Percentiles rank a stretch among this genome's conserved stretches.
Evolutionary conservation across 2,888 invertebrate genomes (phyloP).

Genomic region (Rotaria socialis): DNA sequence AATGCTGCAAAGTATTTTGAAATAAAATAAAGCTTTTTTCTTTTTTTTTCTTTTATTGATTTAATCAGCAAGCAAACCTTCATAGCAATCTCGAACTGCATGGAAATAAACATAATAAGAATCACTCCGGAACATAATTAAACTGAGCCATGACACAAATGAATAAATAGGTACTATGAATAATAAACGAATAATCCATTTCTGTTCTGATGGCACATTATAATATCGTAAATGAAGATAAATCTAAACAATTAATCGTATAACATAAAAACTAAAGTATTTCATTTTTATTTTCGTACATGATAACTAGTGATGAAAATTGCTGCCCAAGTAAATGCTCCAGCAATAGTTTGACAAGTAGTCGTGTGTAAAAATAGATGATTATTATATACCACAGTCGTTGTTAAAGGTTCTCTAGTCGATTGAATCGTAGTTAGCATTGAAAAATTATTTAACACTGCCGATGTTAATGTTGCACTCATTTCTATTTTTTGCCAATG

Average conservation of each 20-base stretch:
- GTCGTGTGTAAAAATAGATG: conserved; percentile 81
- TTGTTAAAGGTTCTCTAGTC: not conserved
- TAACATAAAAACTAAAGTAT: not conserved
- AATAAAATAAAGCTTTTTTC: too few relatives aligned
- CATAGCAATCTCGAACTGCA: conserved; percentile 97
- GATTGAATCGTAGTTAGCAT: not conserved
- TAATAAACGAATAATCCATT: conserved; percentile 96
- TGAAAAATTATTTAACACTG: not conserved
- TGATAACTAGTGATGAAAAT: conserved; percentile 94
- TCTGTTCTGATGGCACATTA: conserved; percentile 94
- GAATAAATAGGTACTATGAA: conserved; percentile 99
- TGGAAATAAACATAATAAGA: conserved; percentile 98
- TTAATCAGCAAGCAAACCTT: conserved; percentile 67
- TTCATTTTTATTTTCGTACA: conserved; percentile 64
- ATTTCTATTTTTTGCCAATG: not conserved
- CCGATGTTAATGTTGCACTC: not conserved
- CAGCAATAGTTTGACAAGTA: conserved; percentile 85
- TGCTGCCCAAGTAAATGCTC: conserved; percentile 88
- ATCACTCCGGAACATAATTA: conserved; percentile 93
- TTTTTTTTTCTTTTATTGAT: not conserved
- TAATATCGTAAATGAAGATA: conserved; percentile 97
- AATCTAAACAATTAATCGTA: conserved; percentile 67
- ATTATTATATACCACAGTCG: conserved; percentile 17
- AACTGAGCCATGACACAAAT: conserved; percentile 93
- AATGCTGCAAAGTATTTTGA: conserved; percentile 68